Percentiles rank a stretch among this genome's conserved stretches.
phyloP scores from a whole-genome alignment of 1,140 invertebrate species.

The Sitodiplosis mosellana region DNA sequence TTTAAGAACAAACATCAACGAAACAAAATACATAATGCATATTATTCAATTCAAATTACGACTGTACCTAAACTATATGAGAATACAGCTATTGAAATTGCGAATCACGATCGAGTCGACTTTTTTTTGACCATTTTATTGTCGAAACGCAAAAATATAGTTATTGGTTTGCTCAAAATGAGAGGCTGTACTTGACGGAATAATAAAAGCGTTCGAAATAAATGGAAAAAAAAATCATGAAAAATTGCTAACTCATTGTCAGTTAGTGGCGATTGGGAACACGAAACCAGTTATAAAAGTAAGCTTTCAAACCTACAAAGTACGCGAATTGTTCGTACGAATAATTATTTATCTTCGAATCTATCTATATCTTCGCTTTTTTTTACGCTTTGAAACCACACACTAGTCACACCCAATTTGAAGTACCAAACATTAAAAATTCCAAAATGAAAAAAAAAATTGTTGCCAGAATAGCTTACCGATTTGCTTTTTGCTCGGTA shows the following conservation, averaged over 20 bases:
- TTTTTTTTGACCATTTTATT: too few relatives aligned
- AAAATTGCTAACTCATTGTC: not conserved
- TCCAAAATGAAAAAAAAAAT: not conserved
- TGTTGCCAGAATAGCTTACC: too few relatives aligned
- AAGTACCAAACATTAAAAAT: not conserved
- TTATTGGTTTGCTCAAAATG: not conserved
- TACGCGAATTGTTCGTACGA: not conserved
- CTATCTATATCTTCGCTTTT: not conserved
- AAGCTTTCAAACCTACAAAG: not conserved
- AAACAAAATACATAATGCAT: too few relatives aligned
- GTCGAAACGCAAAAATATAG: too few relatives aligned
- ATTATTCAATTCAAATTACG: too few relatives aligned
- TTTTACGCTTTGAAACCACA: not conserved
- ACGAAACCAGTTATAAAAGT: not conserved
- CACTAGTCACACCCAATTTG: not conserved
- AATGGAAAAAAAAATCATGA: not conserved
- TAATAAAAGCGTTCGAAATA: not conserved
- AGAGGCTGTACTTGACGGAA: not conserved
- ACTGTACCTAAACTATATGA: too few relatives aligned
- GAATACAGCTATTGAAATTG: too few relatives aligned
- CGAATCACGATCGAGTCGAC: too few relatives aligned
- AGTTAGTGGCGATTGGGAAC: not conserved
- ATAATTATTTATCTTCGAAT: not conserved
- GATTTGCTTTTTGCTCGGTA: too few relatives aligned
- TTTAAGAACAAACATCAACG: too few relatives aligned